Evolutionary conservation across 64 coral and sea anemone genomes (phyloP).

Genomic region (Trachythela sp.): DNA sequence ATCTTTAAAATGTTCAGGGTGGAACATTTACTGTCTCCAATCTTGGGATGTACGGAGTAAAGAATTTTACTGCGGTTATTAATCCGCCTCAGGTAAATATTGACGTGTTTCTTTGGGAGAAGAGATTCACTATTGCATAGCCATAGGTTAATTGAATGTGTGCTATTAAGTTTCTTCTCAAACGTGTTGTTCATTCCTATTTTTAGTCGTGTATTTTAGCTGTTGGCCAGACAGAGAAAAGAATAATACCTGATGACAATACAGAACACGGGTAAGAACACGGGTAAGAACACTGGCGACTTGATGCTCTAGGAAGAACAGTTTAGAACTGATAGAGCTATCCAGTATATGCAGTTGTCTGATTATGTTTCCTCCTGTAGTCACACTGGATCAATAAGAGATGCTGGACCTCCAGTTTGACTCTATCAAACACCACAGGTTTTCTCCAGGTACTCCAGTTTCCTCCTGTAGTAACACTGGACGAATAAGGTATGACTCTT

Average conservation of each 20-base stretch:
- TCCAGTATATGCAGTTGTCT: background rate
- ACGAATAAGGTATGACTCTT: no score
- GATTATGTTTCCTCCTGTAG: no score
- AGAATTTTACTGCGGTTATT: slow-evolving; percentile 82
- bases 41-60: slow-evolving; percentile 90
- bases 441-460: no score
- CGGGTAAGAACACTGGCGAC: no score
- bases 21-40: slow-evolving; percentile 94
- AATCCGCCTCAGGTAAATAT: background rate
- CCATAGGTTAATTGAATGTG: background rate
- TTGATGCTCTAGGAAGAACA: background rate
- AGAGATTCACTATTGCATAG: background rate
- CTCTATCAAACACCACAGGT: no score
- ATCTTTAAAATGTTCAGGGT: slow-evolving; percentile 36
- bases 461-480: no score
- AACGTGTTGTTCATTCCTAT: background rate
- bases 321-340: background rate
- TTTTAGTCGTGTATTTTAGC: slow-evolving; percentile 83
- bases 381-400: no score
- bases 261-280: slow-evolving; percentile 75
- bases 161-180: background rate
- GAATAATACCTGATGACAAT: slow-evolving; percentile 66
- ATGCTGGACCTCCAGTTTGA: no score
- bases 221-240: slow-evolving; percentile 80
- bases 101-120: background rate